phyloP scores from a whole-genome alignment of 2,797 vertebrate genomes.

The Pagetopsis macropterus region DNA sequence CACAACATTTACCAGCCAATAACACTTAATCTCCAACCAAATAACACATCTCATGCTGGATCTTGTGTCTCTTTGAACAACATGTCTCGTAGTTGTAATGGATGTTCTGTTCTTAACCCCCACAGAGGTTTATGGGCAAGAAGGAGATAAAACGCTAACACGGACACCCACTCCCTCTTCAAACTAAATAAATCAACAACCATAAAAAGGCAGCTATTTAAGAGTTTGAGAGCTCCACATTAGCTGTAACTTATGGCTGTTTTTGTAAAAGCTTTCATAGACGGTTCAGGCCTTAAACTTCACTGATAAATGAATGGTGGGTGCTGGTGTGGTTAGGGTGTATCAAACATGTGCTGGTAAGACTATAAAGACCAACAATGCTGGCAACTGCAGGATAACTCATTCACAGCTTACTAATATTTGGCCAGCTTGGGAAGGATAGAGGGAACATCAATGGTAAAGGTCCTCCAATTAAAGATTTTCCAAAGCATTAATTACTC shows the following conservation, averaged over 20 bases:
- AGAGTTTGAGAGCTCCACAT: constrained; percentile 56
- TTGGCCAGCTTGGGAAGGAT: constrained; percentile 33
- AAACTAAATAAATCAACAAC: constrained; percentile 73
- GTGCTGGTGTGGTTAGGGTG: constrained; percentile 54
- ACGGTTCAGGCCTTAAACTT: constrained; percentile 45
- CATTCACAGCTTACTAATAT: constrained; percentile 58
- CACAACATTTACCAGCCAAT: constrained; percentile 55
- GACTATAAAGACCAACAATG: constrained; percentile 60
- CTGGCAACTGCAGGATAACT: constrained; percentile 60
- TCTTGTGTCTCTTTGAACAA: constrained; percentile 42
- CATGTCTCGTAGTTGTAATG: constrained; percentile 44
- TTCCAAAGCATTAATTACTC: constrained; percentile 26
- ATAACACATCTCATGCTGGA: constrained; percentile 50
- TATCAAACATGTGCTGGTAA: constrained; percentile 61
- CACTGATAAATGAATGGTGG: constrained; percentile 62
- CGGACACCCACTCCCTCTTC: constrained; percentile 44
- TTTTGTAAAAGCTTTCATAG: constrained; percentile 57
- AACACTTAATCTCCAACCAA: constrained; percentile 49
- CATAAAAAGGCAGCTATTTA: constrained; percentile 72
- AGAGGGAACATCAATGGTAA: constrained; percentile 26
- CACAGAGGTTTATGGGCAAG: constrained; percentile 54
- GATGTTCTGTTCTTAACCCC: constrained; percentile 56
- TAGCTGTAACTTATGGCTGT: constrained; percentile 58
- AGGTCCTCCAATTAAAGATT: constrained; percentile 30
- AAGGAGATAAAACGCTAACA: constrained; percentile 55